Base-by-base conservation (phyloP, 2,113 vertebrate species). In the Chionomys nivalis region DNA sequence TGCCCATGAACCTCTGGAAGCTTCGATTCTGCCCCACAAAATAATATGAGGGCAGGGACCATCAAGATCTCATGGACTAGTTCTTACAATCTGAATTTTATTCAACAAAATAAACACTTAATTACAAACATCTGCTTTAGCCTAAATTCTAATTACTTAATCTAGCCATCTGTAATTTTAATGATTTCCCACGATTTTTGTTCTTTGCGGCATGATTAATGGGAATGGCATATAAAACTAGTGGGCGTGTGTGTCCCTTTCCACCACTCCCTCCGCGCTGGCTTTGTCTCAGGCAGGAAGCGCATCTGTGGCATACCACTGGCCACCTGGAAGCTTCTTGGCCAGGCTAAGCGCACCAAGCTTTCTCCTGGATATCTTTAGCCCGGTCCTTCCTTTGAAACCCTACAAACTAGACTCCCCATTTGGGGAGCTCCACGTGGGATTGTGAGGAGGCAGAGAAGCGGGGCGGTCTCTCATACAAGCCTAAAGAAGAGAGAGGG, bases 121-220 rank as follows among this genome's bases (percentile, higher is more conserved):
- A 98, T 99, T 98, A 98, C 98, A 98, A 98, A 98, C 98, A 98
- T 98, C 98, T 99, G 98, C 94, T 98, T 98, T 97, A 98, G 97
- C 94, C 98, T 97, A 98, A 98, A 98, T 98, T 98, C 98, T 98
- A 99, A 99, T 99, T 98, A 99, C 98, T 98, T 98, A 98, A 98
- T 98, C 98, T 98, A 96, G 96, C 98, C 98, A 98, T 98, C 98
- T 98, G 98, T 98, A 98, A 98, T 99, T 98, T 98, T 97, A 98
- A 98, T 96, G 97, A 98, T 98, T 98, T 98, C 97, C 98, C 96
- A 96, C 89, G 61, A 98, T 98, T 99, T 98, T 97, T 93, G 93
- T 98, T 98, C 98, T 98, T 98, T 98, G 98, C 95, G 14, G 94
- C 42, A 65, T 98, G 98, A 98, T 98, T 98, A 98, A 98, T 97